Evolutionary conservation across 2,797 vertebrate species (phyloP).

Genomic region (Siniperca obscura): DNA sequence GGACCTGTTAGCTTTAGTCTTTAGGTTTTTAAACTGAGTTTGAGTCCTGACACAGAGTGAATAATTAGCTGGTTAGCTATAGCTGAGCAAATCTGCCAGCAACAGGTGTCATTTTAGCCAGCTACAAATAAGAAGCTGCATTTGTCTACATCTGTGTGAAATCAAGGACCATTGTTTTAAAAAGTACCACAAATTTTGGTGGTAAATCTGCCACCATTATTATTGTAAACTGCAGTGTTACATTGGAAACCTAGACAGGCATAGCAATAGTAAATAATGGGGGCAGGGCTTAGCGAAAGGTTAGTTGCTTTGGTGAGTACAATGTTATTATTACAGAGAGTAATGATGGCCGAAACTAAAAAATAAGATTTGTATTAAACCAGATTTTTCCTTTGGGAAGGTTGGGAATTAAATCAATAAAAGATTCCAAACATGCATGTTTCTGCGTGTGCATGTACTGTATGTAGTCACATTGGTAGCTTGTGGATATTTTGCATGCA

Average conservation of each 20-base stretch:
- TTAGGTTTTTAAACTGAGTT: too few species aligned
- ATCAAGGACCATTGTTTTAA: neutral
- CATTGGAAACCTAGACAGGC: neutral
- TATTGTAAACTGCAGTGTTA: neutral
- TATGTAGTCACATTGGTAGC: neutral
- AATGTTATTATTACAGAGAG: neutral
- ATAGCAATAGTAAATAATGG: neutral
- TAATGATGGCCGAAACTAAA: neutral
- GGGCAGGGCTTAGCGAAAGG: neutral
- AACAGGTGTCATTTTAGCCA: neutral
- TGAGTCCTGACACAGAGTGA: too few species aligned
- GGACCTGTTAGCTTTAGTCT: too few species aligned
- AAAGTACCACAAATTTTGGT: neutral
- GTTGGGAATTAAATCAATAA: neutral
- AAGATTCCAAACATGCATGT: neutral
- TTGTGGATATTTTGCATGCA: slow-evolving; percentile 6
- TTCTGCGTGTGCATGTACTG: neutral
- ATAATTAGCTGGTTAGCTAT: too few species aligned
- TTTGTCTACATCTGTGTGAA: neutral
- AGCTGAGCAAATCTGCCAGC: too few species aligned
- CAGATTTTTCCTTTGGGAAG: neutral
- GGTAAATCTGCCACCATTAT: neutral
- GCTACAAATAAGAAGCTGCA: neutral
- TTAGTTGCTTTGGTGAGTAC: neutral
- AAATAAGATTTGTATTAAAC: neutral